A percentile compares a stretch with the other conserved stretches of the same genome.
Evolutionary conservation across 2,888 invertebrate genomes (phyloP).

Genomic region (Apodemia zela): DNA sequence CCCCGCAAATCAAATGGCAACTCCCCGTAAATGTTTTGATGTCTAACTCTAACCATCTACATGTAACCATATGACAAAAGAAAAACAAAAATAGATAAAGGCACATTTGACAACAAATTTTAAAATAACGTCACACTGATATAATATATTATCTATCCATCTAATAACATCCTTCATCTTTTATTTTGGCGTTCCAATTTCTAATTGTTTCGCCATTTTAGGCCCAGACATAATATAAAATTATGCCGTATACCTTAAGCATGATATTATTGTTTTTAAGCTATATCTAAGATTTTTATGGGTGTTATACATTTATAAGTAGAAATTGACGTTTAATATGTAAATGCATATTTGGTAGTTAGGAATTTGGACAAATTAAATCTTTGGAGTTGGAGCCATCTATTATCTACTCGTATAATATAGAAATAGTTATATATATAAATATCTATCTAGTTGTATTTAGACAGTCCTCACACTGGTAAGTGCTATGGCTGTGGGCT

Average conservation of each 20-base stretch:
- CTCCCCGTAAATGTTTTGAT: no score
- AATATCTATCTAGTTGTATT: no score
- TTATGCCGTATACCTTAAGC: not conserved
- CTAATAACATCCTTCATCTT: no score
- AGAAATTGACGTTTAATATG: not conserved
- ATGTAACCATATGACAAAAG: no score
- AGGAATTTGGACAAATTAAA: not conserved
- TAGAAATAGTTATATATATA: not conserved
- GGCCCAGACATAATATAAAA: not conserved
- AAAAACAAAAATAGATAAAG: no score
- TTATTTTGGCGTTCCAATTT: not conserved
- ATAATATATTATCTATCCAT: no score
- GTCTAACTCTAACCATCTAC: no score
- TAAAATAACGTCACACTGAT: no score
- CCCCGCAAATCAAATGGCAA: no score
- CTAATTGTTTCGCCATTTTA: not conserved
- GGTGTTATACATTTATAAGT: not conserved
- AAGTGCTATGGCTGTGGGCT: no score
- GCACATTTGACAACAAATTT: no score
- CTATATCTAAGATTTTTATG: not conserved
- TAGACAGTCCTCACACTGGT: no score
- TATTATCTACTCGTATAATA: not conserved
- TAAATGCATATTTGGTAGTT: not conserved
- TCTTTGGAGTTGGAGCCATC: not conserved
- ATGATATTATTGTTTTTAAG: not conserved